Evolutionary conservation across 2,797 vertebrate genomes (phyloP).

Genomic region (Crenuchus spilurus): DNA sequence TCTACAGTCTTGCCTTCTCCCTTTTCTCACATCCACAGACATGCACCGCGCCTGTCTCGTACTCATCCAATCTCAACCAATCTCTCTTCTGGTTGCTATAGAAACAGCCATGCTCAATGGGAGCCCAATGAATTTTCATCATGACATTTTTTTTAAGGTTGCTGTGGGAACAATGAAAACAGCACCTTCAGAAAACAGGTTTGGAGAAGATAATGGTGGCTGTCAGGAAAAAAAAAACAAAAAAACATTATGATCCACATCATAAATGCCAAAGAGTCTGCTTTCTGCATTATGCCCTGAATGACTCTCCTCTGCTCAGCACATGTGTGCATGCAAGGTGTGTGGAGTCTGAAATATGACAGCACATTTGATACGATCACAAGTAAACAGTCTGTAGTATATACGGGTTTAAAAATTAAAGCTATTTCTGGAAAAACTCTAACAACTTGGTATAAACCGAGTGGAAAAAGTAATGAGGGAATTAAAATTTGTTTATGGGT

Average conservation of each 20-base stretch:
- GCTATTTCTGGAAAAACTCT: too few relatives aligned
- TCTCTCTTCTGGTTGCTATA: slow-evolving; percentile 55
- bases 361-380: neutral
- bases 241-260: slow-evolving; percentile 40
- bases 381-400: neutral
- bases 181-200: slow-evolving; percentile 49
- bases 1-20: slow-evolving; percentile 13
- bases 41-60: slow-evolving; percentile 37
- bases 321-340: neutral
- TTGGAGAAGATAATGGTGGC: slow-evolving; percentile 43
- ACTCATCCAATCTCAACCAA: slow-evolving; percentile 49
- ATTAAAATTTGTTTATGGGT: too few relatives aligned
- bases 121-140: slow-evolving; percentile 56
- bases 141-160: slow-evolving; percentile 52
- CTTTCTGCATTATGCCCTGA: neutral
- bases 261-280: slow-evolving; percentile 37
- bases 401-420: too few relatives aligned
- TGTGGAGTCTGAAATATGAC: neutral
- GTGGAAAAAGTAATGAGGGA: too few relatives aligned
- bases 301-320: neutral
- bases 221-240: slow-evolving; percentile 14
- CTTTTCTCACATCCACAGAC: slow-evolving; percentile 16
- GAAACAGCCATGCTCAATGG: slow-evolving; percentile 60
- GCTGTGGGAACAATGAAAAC: slow-evolving; percentile 60
- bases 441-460: too few relatives aligned